phyloP scores from a whole-genome alignment of 2,113 vertebrate species.

The Turdus rufiventris region DNA sequence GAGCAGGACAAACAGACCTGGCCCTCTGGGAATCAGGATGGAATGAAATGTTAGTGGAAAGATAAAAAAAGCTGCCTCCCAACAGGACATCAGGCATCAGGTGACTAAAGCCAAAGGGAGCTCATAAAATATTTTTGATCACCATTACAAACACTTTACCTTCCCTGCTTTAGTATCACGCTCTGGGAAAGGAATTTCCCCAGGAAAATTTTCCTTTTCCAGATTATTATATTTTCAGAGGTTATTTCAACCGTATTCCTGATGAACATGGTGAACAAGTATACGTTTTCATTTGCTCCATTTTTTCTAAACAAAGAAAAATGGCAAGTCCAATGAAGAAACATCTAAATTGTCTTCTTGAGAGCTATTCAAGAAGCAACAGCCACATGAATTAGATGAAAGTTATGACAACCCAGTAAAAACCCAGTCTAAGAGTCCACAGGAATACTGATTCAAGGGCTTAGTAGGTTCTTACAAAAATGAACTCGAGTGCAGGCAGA shows the following conservation, averaged over 20 bases:
- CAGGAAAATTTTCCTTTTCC: not conserved
- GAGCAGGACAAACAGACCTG: not conserved
- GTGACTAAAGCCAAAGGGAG: not conserved
- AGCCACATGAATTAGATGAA: not conserved
- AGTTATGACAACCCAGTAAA: not conserved
- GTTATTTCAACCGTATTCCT: not conserved
- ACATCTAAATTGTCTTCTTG: not conserved
- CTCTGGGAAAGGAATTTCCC: not conserved
- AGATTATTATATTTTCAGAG: not conserved
- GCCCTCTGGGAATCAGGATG: not conserved
- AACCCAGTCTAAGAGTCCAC: not conserved
- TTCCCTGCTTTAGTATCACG: not conserved
- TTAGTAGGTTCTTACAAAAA: not conserved
- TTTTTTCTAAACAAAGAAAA: not conserved
- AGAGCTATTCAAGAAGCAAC: not conserved
- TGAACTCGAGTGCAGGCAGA: not conserved
- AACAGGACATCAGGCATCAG: not conserved
- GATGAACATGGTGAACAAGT: fast-evolving
- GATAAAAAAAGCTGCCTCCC: not conserved
- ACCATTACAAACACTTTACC: not conserved
- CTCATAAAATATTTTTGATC: not conserved
- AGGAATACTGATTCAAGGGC: not conserved
- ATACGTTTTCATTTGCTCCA: fast-evolving
- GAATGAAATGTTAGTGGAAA: not conserved
- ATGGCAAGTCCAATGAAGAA: not conserved